phyloP scores from a whole-genome alignment of 2,888 invertebrate genomes.

The Phaedon cochleariae region DNA sequence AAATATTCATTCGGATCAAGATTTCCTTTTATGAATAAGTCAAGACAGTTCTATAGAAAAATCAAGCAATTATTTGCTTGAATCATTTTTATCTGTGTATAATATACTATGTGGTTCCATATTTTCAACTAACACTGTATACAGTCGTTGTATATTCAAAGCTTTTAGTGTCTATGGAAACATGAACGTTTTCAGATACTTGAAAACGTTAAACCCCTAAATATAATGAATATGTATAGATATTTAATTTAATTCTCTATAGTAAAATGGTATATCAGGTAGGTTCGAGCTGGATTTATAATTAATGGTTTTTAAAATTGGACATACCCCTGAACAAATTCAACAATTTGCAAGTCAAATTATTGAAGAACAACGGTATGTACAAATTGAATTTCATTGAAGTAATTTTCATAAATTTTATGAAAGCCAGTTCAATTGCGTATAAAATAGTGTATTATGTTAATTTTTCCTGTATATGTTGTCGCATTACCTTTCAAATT shows the following conservation, averaged over 20 bases:
- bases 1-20: too few species aligned
- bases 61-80: too few species aligned
- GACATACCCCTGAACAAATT: constrained; percentile 6
- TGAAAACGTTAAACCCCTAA: neutral
- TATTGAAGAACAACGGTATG: neutral
- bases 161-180: too few species aligned
- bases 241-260: neutral
- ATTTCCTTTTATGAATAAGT: too few species aligned
- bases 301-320: constrained; percentile 10
- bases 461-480: neutral
- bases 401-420: constrained; percentile 14
- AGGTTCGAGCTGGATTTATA: constrained; percentile 9
- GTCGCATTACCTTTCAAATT: neutral
- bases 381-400: constrained; percentile 5
- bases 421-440: neutral
- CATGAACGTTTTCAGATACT: neutral
- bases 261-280: constrained; percentile 5
- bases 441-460: neutral
- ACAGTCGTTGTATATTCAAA: too few species aligned
- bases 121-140: too few species aligned
- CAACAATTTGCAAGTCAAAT: constrained; percentile 12
- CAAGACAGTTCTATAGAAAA: too few species aligned
- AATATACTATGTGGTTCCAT: too few species aligned
- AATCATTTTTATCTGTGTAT: too few species aligned
- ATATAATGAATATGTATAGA: neutral